Evolutionary conservation across 2,888 invertebrate species (phyloP).

Genomic region (Dolichopus griseipennis): DNA sequence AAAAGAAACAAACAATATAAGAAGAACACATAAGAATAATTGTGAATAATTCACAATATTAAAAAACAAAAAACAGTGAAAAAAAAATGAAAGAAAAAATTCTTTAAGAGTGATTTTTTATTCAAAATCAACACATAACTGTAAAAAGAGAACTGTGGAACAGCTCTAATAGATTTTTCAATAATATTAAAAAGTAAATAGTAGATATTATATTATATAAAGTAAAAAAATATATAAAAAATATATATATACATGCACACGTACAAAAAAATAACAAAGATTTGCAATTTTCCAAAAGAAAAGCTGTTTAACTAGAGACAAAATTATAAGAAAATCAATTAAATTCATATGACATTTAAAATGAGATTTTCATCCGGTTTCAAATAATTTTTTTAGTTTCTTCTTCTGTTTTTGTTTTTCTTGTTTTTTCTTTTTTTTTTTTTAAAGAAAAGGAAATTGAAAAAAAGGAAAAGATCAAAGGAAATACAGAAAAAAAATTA

Average conservation of each 20-base stretch:
- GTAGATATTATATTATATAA: background rate
- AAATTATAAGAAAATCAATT: background rate
- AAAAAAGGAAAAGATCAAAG: background rate
- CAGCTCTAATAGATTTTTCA: too few relatives aligned
- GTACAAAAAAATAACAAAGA: too few relatives aligned
- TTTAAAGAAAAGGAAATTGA: too few relatives aligned
- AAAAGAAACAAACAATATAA: too few relatives aligned
- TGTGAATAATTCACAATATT: too few relatives aligned
- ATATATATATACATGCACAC: background rate
- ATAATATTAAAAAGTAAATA: too few relatives aligned
- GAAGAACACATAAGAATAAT: too few relatives aligned
- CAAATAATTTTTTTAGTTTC: background rate
- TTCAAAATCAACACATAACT: background rate
- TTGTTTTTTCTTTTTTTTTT: background rate
- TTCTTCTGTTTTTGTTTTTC: background rate
- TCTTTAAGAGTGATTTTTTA: background rate
- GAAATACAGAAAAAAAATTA: background rate
- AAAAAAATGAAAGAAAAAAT: background rate
- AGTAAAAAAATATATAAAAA: background rate
- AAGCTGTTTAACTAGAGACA: too few relatives aligned
- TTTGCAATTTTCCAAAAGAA: too few relatives aligned
- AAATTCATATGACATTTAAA: conserved; percentile 4
- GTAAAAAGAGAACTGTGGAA: too few relatives aligned
- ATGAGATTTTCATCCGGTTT: background rate
- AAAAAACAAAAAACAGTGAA: too few relatives aligned